A percentile compares a stretch with the other conserved stretches of the same genome.
These are phyloP conservation scores for Cheiracanthium punctorium DNA, from an alignment of 2,888 invertebrate species.

Conservation along the genomic window DNA sequence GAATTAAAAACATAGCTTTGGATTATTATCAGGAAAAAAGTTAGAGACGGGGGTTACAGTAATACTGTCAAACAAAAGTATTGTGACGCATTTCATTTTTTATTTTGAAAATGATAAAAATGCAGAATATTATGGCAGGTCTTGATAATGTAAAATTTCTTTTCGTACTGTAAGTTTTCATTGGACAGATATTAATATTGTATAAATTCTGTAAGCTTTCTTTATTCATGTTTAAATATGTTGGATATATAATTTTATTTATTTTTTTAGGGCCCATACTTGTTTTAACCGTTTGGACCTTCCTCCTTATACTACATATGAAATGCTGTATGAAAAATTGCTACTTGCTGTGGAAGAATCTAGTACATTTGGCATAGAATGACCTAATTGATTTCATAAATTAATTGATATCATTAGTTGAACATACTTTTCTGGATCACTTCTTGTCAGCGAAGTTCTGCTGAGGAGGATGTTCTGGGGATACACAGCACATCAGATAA, in stretches of 20 bases:
- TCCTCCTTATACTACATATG: conserved; percentile 95
- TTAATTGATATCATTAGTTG: not conserved
- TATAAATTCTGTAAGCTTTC: too few relatives aligned
- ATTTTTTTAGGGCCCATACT: conserved; percentile 86
- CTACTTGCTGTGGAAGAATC: conserved; percentile 96
- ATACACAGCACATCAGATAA: not conserved
- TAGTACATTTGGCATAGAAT: conserved; percentile 96
- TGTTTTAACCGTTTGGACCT: conserved; percentile 98
- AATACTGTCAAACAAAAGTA: too few relatives aligned
- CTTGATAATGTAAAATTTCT: too few relatives aligned
- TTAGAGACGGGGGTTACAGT: too few relatives aligned
- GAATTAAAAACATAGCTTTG: too few relatives aligned
- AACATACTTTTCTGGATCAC: not conserved
- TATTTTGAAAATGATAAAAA: too few relatives aligned
- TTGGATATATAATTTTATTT: conserved; percentile 50
- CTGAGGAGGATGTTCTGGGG: conserved; percentile 12
- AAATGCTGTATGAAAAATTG: conserved; percentile 92
- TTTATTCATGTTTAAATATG: not conserved
- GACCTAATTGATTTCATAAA: conserved; percentile 74
- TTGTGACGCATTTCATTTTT: too few relatives aligned
- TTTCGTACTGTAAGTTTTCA: too few relatives aligned
- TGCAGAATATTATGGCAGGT: too few relatives aligned
- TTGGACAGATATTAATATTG: too few relatives aligned
- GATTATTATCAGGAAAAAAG: too few relatives aligned
- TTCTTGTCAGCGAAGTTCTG: not conserved